A percentile compares a stretch with the other conserved stretches of the same genome.
Evolutionary conservation across 2,797 vertebrate species (phyloP).

Genomic region (Lepidocolaptes lacrymiger): DNA sequence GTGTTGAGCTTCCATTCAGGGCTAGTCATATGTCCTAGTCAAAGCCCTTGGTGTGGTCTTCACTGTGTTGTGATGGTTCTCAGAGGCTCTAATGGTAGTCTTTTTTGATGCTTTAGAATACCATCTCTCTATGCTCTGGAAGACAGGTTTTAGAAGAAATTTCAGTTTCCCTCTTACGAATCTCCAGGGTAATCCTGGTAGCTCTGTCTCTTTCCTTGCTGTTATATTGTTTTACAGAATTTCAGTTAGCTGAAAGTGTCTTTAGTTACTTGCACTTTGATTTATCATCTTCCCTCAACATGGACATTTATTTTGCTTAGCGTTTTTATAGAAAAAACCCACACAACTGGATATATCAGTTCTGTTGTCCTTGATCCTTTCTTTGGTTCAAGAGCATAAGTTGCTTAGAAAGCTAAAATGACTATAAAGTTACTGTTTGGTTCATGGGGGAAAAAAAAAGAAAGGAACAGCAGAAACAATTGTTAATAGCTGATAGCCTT

Average conservation of each 20-base stretch:
- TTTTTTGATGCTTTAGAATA: not conserved
- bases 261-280: not conserved
- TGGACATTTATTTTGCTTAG: not conserved
- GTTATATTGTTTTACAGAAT: not conserved
- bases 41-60: not conserved
- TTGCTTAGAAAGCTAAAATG: not conserved
- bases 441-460: not conserved
- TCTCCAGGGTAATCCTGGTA: not conserved
- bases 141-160: not conserved
- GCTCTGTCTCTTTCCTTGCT: not conserved
- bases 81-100: not conserved
- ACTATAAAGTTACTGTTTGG: not conserved
- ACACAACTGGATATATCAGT: not conserved
- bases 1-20: not conserved
- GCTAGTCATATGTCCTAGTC: not conserved
- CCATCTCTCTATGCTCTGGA: not conserved
- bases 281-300: not conserved
- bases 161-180: not conserved
- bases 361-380: not conserved
- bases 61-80: not conserved
- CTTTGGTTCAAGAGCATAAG: not conserved
- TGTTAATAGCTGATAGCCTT: not conserved
- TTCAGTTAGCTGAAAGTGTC: not conserved
- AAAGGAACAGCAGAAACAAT: not conserved
- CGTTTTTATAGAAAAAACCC: accelerated